Evolutionary conservation across 2,888 invertebrate genomes (phyloP), one percentile per base, ranked within the genome.

Genomic region (Orthosia cruda): DNA sequence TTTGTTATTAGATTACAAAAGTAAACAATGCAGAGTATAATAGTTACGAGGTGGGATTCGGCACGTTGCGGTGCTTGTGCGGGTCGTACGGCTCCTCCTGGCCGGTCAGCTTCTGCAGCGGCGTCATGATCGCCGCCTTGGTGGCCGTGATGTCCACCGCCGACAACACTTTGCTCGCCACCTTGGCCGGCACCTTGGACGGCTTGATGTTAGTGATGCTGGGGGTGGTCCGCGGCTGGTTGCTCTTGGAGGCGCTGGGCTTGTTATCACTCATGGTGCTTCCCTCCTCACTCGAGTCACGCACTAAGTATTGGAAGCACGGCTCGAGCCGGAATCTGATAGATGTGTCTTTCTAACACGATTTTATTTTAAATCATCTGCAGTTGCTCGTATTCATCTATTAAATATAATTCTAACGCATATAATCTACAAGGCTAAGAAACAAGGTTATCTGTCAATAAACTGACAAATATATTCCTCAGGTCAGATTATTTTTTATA

Each of bases 11-110:
- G 40, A 40, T 9, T 9, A 40, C 7, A 40, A 40, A 40, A 40
- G 40, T 40, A 40, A 40, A 40, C 9, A 40, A 40, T 40, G 40
- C 40, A 20, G 9, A 13, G 54, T 45, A 45, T 20, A 40, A 20
- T 65, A 76, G 97, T 97, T 94, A 98, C 98, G 98, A 97, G 40
- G 98, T 98, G 0, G 98, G 98, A 92, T 97, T 97, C 64, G 97
- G 97, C 18, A 97, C 96, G 80, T 97, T 97, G 67, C 98, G 97
- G 89, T 98, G 97, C 9, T 97, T 90, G 90, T 98, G 98, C 1
- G 98, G 98, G 93, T 98, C 98, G 88, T 97, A 98, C 5, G 93
- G 92, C 9, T 93, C 93, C 2, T 90, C 91, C 4, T 45, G 9
- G 88, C 88, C 5, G 85, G 89, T 88, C 80, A 66, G 0, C 11